Percentiles rank a stretch among this genome's conserved stretches.
Evolutionary conservation across 2,797 vertebrate genomes (phyloP).

Genomic region (Cuniculus paca): DNA sequence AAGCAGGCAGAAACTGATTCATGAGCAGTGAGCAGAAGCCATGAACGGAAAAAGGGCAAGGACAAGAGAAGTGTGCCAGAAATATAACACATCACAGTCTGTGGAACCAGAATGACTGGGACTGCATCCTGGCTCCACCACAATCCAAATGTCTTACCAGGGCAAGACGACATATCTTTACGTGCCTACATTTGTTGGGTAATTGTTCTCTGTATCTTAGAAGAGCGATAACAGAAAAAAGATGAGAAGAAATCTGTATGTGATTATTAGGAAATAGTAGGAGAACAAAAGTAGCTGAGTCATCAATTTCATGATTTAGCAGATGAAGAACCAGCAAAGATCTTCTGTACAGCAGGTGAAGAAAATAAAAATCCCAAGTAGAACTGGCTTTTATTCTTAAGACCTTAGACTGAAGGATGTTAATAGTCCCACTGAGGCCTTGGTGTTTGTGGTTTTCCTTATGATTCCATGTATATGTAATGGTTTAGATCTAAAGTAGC

Average conservation of each 20-base stretch:
- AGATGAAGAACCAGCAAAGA: neutral
- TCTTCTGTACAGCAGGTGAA: neutral
- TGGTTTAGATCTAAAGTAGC: neutral
- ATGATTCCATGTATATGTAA: neutral
- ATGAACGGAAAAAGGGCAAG: neutral
- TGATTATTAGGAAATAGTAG: neutral
- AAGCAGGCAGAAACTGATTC: neutral
- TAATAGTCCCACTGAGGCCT: neutral
- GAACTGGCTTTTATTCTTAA: neutral
- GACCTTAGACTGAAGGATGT: neutral
- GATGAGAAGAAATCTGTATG: neutral
- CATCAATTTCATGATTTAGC: neutral
- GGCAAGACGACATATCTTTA: neutral
- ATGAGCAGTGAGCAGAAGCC: neutral
- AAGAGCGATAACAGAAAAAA: neutral
- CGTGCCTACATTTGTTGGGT: neutral
- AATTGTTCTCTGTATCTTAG: neutral
- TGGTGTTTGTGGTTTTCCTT: neutral
- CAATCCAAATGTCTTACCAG: neutral
- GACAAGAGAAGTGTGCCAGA: neutral
- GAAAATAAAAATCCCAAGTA: neutral
- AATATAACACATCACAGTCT: neutral
- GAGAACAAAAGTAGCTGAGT: neutral
- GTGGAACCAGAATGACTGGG: neutral
- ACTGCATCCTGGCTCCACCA: neutral